These are phyloP conservation scores for Myotis davidii DNA, from an alignment of 2,113 vertebrate species.

Conservation along the genomic window DNA sequence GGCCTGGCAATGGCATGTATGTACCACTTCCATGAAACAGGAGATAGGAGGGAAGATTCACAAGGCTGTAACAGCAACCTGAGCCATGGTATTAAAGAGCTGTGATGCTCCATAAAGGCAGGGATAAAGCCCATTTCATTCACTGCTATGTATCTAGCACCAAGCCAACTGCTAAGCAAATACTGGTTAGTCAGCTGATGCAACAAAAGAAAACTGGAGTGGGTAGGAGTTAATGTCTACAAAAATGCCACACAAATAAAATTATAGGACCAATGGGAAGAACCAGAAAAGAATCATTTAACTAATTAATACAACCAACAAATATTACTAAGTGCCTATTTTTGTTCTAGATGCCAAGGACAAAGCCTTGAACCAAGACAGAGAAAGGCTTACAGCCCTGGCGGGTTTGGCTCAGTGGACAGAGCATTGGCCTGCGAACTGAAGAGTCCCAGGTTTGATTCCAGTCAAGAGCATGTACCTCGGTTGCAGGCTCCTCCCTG, in stretches of 20 bases:
- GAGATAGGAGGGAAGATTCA: background rate
- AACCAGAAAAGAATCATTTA: background rate
- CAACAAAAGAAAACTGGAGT: background rate
- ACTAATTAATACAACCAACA: background rate
- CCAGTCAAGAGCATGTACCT: no score
- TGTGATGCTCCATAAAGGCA: background rate
- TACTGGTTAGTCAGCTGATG: background rate
- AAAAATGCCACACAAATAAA: background rate
- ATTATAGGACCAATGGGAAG: background rate
- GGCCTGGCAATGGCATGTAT: background rate
- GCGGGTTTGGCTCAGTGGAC: no score
- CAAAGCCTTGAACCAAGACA: background rate
- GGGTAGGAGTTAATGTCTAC: background rate
- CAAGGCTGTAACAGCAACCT: background rate
- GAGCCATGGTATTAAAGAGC: background rate
- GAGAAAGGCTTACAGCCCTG: background rate
- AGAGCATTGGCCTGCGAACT: no score
- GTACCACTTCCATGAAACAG: background rate
- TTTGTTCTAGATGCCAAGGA: constrained; percentile 16
- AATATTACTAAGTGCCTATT: constrained; percentile 1
- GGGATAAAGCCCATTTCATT: background rate
- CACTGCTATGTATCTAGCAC: background rate
- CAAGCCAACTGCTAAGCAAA: background rate
- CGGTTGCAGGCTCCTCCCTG: no score
- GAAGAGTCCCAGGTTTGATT: no score